A percentile compares a stretch with the other conserved stretches of the same genome.
Evolutionary conservation across 2,797 vertebrate genomes (phyloP).

Genomic region (Ibycter americanus): DNA sequence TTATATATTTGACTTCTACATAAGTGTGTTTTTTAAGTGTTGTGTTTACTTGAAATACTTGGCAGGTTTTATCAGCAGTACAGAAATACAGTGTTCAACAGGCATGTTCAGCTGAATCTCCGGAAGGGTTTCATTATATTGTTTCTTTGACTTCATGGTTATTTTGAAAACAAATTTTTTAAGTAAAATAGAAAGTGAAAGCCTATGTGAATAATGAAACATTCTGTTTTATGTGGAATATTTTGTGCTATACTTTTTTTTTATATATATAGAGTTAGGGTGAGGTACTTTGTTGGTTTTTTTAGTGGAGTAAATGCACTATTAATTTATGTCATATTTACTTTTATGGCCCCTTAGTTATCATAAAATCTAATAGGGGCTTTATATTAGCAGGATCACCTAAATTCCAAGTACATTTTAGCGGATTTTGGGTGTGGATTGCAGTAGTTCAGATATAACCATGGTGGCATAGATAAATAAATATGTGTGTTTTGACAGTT

Average conservation of each 20-base stretch:
- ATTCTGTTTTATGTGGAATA: background rate
- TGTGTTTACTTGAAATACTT: background rate
- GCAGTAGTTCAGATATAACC: background rate
- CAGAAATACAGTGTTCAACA: background rate
- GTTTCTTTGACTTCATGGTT: background rate
- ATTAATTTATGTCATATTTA: background rate
- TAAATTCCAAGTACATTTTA: background rate
- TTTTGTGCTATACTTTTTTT: background rate
- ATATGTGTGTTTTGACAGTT: background rate
- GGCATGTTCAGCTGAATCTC: background rate
- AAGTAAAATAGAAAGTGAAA: background rate
- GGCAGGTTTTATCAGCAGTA: background rate
- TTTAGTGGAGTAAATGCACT: background rate
- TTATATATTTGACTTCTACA: background rate
- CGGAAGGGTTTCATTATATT: background rate
- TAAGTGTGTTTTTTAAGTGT: background rate
- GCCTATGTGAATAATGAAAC: background rate
- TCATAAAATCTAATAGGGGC: background rate
- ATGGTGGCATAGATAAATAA: background rate
- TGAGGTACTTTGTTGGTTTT: background rate
- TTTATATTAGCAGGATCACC: background rate
- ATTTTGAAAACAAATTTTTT: background rate
- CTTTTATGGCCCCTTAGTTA: background rate
- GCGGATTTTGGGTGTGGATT: background rate
- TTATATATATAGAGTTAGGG: background rate